Evolutionary conservation across 53 echinoderm and acorn worm genomes (phyloP), one percentile per base, ranked within the genome.

Genomic region (Zoroaster sp.): DNA sequence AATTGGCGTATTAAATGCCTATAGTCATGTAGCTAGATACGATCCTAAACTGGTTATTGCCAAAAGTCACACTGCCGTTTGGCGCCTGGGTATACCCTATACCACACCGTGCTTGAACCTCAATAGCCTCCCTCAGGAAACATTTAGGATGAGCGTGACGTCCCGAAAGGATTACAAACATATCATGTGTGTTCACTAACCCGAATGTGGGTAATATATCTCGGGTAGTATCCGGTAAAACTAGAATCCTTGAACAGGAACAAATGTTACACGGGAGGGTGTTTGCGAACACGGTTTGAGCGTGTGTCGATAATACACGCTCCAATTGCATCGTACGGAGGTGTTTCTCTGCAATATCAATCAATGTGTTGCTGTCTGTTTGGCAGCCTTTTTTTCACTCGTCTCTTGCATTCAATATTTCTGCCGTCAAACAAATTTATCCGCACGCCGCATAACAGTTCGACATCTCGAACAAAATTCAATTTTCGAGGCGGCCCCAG

Each of bases 301-400:
- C 28, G 63, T 15, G 33, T 13, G 45, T 12, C 40, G 35, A 54
- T 78, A 45, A 35, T 36, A 31, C 47, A 42, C 47, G 53, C 87
- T 69, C 83, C 33, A 46, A 25, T 70, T 83, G 35, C 18, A n/a
- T 18, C 39, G 51, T 53, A 18, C 18, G n/a, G 34, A 78, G 54
- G 54, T 55, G 54, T 53, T 78, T 73, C 17, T 23, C 78, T 35
- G 54, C 54, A 59, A 78, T 20, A 59, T 78, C 51, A 78, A 78
- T 59, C 78, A 78, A 78, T 78, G 78, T 55, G 37, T 78, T 55
- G 36, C 78, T 78, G 52, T 59, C 78, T 38, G 12, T 5, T 17
- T 21, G 35, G 21, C 21, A n/a, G 31, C 6, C 30, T 18, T 45
- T 46, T 40, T 41, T 30, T 36, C 9, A 69, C 69, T 34, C 35